A percentile compares a stretch with the other conserved stretches of the same genome.
Evolutionary conservation across 2,888 invertebrate species (phyloP).

Genomic region (Drosophila conformis): DNA sequence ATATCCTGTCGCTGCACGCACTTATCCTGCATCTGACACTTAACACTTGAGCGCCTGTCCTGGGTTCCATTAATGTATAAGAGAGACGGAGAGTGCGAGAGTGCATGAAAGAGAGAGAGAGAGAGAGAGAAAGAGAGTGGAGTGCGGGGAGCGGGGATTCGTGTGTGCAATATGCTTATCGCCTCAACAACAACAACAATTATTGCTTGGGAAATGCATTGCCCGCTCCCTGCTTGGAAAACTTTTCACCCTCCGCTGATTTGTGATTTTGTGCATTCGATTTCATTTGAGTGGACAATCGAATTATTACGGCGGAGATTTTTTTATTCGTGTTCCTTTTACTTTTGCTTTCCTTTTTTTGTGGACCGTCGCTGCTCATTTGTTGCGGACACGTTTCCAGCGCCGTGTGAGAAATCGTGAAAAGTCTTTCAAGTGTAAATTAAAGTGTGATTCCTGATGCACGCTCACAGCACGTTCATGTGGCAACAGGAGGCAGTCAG

Average conservation of each 20-base stretch:
- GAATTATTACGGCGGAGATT: conserved; percentile 70
- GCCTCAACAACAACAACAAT: conserved; percentile 69
- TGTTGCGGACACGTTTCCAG: conserved; percentile 75
- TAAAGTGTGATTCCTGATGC: conserved; percentile 68
- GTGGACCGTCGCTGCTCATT: conserved; percentile 69
- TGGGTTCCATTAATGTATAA: conserved; percentile 40
- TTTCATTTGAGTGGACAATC: conserved; percentile 79
- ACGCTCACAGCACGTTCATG: conserved; percentile 58
- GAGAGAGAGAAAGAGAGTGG: background rate
- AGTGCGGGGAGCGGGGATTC: background rate
- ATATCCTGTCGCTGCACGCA: conserved; percentile 70
- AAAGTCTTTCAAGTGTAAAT: conserved; percentile 74
- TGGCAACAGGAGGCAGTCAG: conserved; percentile 24
- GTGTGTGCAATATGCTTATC: conserved; percentile 69
- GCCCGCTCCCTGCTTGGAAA: conserved; percentile 18
- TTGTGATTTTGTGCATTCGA: conserved; percentile 70
- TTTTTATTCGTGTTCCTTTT: conserved; percentile 16
- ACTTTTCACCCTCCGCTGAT: conserved; percentile 34
- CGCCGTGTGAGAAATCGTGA: conserved; percentile 64
- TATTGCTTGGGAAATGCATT: conserved; percentile 75
- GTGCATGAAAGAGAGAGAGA: background rate
- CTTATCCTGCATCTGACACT: conserved; percentile 79
- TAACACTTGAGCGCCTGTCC: conserved; percentile 70
- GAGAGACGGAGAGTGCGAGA: background rate
- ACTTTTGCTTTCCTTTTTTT: conserved; percentile 46